Conservation (phyloP, 2,888 invertebrate species). For the Zelleria hepariella region DNA sequence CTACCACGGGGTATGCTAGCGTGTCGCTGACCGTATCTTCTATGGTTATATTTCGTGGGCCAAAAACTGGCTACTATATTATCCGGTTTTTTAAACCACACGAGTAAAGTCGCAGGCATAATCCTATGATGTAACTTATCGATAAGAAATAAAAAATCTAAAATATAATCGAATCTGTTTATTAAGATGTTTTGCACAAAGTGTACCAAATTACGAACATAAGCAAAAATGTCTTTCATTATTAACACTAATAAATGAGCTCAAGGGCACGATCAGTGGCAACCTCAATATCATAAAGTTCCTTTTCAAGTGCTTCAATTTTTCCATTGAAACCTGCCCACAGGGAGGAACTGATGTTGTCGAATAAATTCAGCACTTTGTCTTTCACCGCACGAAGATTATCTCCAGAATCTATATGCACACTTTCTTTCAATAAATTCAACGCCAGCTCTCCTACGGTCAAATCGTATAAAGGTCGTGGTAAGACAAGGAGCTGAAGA, state of each 20-base stretch:
- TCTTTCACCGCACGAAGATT: too few species aligned
- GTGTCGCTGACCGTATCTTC: too few species aligned
- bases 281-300: not conserved
- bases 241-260: not conserved
- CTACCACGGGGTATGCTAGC: too few species aligned
- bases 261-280: not conserved
- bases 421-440: slow-evolving; percentile 12
- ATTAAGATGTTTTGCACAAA: too few species aligned
- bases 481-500: slow-evolving; percentile 33
- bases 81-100: too few species aligned
- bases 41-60: too few species aligned
- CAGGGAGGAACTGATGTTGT: not conserved
- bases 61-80: too few species aligned
- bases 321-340: not conserved
- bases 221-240: not conserved
- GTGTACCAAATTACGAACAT: not conserved
- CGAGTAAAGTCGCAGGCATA: too few species aligned
- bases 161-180: too few species aligned
- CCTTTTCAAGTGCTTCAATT: not conserved
- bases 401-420: too few species aligned
- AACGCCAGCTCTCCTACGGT: slow-evolving; percentile 32
- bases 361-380: not conserved
- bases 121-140: too few species aligned
- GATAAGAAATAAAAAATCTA: too few species aligned
- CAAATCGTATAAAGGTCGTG: slow-evolving; percentile 27